Conservation (phyloP, 2,888 invertebrate genomes). For the Notocelia uddmanniana region DNA sequence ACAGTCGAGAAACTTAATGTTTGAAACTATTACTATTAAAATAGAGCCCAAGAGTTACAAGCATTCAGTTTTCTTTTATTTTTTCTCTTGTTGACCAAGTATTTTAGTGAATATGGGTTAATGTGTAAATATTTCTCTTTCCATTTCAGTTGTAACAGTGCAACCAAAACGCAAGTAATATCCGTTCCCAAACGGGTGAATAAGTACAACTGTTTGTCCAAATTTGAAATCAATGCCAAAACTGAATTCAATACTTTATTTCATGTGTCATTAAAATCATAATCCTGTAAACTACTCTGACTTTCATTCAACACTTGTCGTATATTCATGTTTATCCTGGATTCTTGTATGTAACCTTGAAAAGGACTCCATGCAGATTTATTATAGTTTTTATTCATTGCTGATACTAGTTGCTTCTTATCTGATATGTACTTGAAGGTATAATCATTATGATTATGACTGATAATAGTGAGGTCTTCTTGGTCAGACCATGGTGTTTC, state of each 20-base stretch:
- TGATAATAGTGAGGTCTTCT: slow-evolving; percentile 45
- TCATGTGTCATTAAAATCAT: slow-evolving; percentile 53
- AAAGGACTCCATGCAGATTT: slow-evolving; percentile 82
- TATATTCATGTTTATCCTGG: slow-evolving; percentile 97
- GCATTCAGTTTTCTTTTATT: too few species aligned
- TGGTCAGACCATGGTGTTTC: slow-evolving; percentile 79
- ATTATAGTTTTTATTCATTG: slow-evolving; percentile 61
- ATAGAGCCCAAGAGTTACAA: too few species aligned
- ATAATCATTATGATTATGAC: slow-evolving; percentile 41
- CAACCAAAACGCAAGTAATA: slow-evolving; percentile 59
- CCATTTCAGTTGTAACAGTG: slow-evolving; percentile 69
- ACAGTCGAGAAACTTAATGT: too few species aligned
- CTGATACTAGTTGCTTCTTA: slow-evolving; percentile 52
- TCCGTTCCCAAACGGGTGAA: slow-evolving; percentile 28
- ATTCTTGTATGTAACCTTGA: slow-evolving; percentile 87
- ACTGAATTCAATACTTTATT: slow-evolving; percentile 51
- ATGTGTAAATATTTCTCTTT: slow-evolving; percentile 9
- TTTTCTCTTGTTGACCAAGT: too few species aligned
- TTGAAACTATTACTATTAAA: too few species aligned
- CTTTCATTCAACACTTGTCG: slow-evolving; percentile 92
- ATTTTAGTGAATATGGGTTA: too few species aligned
- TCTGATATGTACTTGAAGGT: slow-evolving; percentile 63
- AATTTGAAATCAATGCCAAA: slow-evolving; percentile 28
- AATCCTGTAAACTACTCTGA: slow-evolving; percentile 74
- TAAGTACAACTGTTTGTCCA: neutral